Evolutionary conservation across 2,797 vertebrate genomes (phyloP), one percentile per base, ranked within the genome.

Genomic region (Parotocinclus haroldoi): DNA sequence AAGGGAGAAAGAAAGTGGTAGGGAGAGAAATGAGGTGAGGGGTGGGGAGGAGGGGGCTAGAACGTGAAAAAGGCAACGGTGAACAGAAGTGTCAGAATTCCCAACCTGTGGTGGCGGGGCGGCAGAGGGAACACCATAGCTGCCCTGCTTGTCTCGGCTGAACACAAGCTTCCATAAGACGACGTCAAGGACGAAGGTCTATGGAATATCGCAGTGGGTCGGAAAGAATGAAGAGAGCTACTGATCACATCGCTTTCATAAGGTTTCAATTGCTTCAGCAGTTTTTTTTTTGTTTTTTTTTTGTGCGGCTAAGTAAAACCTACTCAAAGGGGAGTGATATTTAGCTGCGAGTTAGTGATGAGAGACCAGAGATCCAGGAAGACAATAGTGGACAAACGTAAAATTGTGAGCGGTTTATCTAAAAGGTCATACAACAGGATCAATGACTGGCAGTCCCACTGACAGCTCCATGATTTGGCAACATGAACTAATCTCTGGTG

Each of bases 131-230:
- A 89, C 79, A 86, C 89, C 93, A 91, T 83, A 91, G 83, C 87
- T 92, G 91, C 93, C 92, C 88, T 91, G 95, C 93, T 93, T 98
- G 91, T 98, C 95, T 92, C 93, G 91, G 92, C 84, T 94, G 95
- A 97, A 95, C 92, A 95, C 92, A 93, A 96, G 91, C 89, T 96
- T 99, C 95, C 95, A 93, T 91, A 98, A 95, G 95, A 98, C 73
- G 92, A 92, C 89, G 90, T 99, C 96, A 93, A 98, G 94, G 93
- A 98, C 88, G 93, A 98, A 82, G 89, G 89, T 98, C 96, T 99
- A 96, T 86, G 91, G 90, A 89, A 93, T 80, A 91, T 87, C 76
- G 89, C 86, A 90, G 92, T 87, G 86, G 88, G 79, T 84, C 82
- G 82, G 88, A 91, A 84, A 93, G 87, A 92, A 93, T 78, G 88